Percentiles rank a stretch among this genome's conserved stretches.
Evolutionary conservation across 1,140 invertebrate genomes (phyloP).

Genomic region (Nomia melanderi): DNA sequence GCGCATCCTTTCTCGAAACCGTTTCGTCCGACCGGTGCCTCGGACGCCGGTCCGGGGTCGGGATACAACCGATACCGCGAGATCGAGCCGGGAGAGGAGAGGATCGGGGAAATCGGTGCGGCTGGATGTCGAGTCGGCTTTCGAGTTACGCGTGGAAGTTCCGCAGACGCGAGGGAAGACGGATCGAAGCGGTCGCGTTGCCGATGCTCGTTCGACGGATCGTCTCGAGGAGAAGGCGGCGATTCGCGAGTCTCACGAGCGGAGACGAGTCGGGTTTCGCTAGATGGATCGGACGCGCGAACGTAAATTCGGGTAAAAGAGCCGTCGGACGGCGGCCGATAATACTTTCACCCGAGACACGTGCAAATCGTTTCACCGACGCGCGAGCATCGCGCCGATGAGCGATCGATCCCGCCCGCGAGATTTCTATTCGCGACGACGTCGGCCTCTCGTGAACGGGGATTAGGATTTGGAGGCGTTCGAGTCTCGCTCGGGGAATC

Average conservation of each 20-base stretch:
- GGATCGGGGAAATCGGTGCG: not conserved
- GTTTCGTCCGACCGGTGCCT: slow-evolving; percentile 5
- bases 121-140: not conserved
- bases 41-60: not conserved
- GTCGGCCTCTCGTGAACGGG: not conserved
- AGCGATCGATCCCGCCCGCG: too few species aligned
- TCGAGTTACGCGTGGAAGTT: not conserved
- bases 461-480: too few species aligned
- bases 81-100: slow-evolving; percentile 6
- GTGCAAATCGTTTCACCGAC: slow-evolving; percentile 35
- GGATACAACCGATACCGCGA: slow-evolving; percentile 29
- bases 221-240: too few species aligned
- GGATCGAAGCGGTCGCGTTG: too few species aligned
- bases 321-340: not conserved
- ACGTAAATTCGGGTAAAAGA: slow-evolving; percentile 32
- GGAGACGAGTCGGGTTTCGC: too few species aligned
- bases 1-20: slow-evolving; percentile 15
- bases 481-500: too few species aligned
- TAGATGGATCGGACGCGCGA: not conserved
- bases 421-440: slow-evolving; percentile 2
- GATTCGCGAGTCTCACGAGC: too few species aligned
- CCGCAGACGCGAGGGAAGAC: too few species aligned
- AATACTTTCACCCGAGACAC: slow-evolving; percentile 60
- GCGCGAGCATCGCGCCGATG: slow-evolving; percentile 9
- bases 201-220: too few species aligned